These are phyloP conservation scores for Clepsis dumicolana DNA, from an alignment of 2,888 invertebrate species.

Conservation along the genomic window DNA sequence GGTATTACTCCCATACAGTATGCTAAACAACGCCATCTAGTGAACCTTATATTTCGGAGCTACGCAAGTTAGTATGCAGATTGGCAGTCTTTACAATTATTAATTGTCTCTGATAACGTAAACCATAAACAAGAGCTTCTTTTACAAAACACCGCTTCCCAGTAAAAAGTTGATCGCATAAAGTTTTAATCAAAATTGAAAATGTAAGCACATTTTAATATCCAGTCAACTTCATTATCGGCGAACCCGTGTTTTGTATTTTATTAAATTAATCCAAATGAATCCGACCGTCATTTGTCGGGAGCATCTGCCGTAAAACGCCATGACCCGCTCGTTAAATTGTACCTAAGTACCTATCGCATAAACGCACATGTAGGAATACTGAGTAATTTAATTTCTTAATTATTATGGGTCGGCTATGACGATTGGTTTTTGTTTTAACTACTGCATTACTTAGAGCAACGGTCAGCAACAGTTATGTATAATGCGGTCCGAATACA, in stretches of 20 bases:
- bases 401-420: background rate
- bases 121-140: background rate
- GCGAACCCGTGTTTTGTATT: slow-evolving; percentile 53
- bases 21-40: too few relatives aligned
- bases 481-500: too few relatives aligned
- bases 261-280: slow-evolving; percentile 78
- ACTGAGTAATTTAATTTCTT: background rate
- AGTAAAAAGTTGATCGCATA: background rate
- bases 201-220: background rate
- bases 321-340: slow-evolving; percentile 66
- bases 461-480: too few relatives aligned
- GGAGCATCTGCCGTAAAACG: slow-evolving; percentile 61
- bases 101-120: too few relatives aligned
- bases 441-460: too few relatives aligned
- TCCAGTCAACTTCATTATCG: background rate
- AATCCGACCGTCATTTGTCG: slow-evolving; percentile 53
- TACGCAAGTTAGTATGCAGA: too few relatives aligned
- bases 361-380: too few relatives aligned
- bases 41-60: too few relatives aligned
- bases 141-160: background rate
- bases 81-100: too few relatives aligned
- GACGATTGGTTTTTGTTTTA: background rate
- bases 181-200: background rate
- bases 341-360: slow-evolving; percentile 32
- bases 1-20: too few relatives aligned